Conservation (phyloP, 2,113 vertebrate species). For the Zootoca vivipara region DNA sequence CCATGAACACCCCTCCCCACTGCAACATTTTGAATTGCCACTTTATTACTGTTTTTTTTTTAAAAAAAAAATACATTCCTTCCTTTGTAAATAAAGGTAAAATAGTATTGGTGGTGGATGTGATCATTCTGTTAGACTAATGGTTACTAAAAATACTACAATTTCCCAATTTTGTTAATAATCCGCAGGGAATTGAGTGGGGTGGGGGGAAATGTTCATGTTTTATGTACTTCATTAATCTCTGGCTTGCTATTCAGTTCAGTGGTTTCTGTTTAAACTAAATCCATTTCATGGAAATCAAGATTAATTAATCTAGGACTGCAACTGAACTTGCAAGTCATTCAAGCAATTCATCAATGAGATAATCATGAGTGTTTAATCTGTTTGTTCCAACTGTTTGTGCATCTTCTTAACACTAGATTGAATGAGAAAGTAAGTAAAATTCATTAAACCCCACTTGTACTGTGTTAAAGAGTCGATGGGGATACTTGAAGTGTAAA, state of each 20-base stretch:
- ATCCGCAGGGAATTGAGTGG: not conserved
- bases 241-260: conserved; percentile 8
- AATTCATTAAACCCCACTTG: not conserved
- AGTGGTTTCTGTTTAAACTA: conserved; percentile 25
- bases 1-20: not conserved
- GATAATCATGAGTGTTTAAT: not conserved
- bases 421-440: not conserved
- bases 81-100: not conserved
- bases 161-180: not conserved
- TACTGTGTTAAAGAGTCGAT: not conserved
- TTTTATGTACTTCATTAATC: not conserved
- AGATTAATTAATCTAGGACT: conserved; percentile 21
- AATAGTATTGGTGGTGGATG: not conserved
- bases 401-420: conserved; percentile 1
- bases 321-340: conserved; percentile 8
- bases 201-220: not conserved
- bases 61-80: not conserved
- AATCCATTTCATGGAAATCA: not conserved
- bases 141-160: not conserved
- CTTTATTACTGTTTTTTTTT: not conserved
- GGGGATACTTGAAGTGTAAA: not conserved
- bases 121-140: not conserved
- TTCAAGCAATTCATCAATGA: conserved; percentile 17
- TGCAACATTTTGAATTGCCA: not conserved
- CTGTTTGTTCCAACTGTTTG: not conserved